Evolutionary conservation across 92 coral and sea anemone genomes (phyloP).

Genomic region (Pocillopora grandis): DNA sequence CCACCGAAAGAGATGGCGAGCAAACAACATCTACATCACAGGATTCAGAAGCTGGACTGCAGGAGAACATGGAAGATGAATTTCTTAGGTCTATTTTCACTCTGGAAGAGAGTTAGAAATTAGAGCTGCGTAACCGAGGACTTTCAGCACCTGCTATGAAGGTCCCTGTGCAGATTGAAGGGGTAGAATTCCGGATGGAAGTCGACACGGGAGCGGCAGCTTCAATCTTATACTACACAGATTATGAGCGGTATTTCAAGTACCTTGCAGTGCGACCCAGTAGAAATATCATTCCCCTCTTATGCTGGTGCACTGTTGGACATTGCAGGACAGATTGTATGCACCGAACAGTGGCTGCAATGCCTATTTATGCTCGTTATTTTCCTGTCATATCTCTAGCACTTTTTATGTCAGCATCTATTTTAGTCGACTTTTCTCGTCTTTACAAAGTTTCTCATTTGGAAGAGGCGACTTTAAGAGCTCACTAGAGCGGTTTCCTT

Average conservation of each 20-base stretch:
- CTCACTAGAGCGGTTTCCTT: too few species aligned
- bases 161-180: constrained; percentile 24
- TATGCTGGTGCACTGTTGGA: constrained; percentile 44
- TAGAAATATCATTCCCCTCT: constrained; percentile 31
- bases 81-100: constrained; percentile 3
- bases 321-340: constrained; percentile 40
- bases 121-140: neutral
- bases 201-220: constrained; percentile 55
- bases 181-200: constrained; percentile 27
- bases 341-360: constrained; percentile 9
- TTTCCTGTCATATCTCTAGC: too few species aligned
- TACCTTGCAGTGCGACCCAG: constrained; percentile 32
- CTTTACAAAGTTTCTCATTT: too few species aligned
- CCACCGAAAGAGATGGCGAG: too few species aligned
- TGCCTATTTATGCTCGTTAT: too few species aligned
- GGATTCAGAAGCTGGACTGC: neutral
- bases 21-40: constrained; percentile 8
- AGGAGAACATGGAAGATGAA: neutral
- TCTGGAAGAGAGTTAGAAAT: neutral
- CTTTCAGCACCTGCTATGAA: neutral
- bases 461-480: too few species aligned
- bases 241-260: constrained; percentile 44
- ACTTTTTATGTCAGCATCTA: too few species aligned
- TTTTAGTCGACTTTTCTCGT: too few species aligned
- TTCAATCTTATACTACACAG: constrained; percentile 26